Evolutionary conservation across 2,888 invertebrate species (phyloP), one percentile per base, ranked within the genome.

Genomic region (Blastobasis adustella): DNA sequence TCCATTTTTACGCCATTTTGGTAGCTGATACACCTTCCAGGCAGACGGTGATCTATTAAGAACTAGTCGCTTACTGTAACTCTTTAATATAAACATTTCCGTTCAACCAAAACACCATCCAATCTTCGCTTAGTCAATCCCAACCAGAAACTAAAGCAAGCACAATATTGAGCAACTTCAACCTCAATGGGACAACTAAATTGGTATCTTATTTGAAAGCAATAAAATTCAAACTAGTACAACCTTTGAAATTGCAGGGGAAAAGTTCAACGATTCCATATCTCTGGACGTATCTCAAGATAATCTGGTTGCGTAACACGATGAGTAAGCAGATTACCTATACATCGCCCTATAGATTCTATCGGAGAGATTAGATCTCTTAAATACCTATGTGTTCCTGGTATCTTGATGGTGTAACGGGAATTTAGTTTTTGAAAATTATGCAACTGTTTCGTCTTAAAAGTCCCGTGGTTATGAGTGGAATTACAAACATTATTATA

Each of bases 401-500:
- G 37, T 5, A 49, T 37, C 10, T 40, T 49, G 40, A 51, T 43
- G 46, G 38, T 23, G 37, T 46, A 38, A 45, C 47, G 46, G 49
- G 47, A 47, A 45, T 10, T 38, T 37, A 50, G 41, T 38, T 42
- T 45, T 42, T 45, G 49, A 49, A 52, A 52, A 50, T 47, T 46
- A 23, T 23, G 23, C 23, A 23, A 23, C 3, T 23, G 23, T 23
- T 3, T 23, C 23, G 23, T 23, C 3, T 23, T 23, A 2, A 23
- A 23, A 23, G 2, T 23, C 23, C 23, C 23, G 23, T 23, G 23
- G 23, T 23, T 23, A 23, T 23, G 2, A 23, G 23, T 3, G 46
- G 46, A 49, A 51, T 47, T 49, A 56, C 52, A 56, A 54, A 53
- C 45, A 49, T 47, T 39, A 49, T n/a, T n/a, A n/a, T n/a, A n/a